phyloP scores from a whole-genome alignment of 2,888 invertebrate genomes.

The Limnephilus rhombicus region DNA sequence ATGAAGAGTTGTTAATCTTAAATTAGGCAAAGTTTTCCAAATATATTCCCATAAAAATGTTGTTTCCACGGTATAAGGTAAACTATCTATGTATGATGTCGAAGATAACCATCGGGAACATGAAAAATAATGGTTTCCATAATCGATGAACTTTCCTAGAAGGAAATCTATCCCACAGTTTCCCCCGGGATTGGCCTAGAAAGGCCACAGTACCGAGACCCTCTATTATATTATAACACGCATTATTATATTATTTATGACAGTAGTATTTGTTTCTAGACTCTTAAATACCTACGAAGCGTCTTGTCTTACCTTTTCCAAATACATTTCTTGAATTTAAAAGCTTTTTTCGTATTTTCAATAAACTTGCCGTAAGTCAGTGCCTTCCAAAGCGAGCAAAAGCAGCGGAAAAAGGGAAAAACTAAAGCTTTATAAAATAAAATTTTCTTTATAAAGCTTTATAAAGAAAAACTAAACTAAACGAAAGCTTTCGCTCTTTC shows the following conservation, averaged over 20 bases:
- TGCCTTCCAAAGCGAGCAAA: not conserved
- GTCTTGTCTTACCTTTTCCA: not conserved
- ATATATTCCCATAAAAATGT: not conserved
- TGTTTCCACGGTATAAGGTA: too few species aligned
- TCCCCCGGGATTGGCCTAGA: not conserved
- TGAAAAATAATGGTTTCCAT: not conserved
- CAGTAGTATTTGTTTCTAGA: not conserved
- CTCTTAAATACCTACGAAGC: not conserved
- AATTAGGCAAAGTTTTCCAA: not conserved
- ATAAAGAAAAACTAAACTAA: too few species aligned
- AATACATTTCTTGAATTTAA: not conserved
- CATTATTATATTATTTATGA: not conserved
- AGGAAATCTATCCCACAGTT: not conserved
- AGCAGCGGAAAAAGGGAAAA: too few species aligned
- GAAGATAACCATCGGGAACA: not conserved
- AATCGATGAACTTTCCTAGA: not conserved
- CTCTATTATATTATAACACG: not conserved
- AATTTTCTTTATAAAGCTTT: too few species aligned
- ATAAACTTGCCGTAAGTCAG: not conserved
- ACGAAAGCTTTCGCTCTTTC: too few species aligned
- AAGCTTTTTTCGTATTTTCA: not conserved
- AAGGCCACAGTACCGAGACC: not conserved
- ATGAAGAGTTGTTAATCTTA: too few species aligned
- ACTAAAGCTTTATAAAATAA: too few species aligned
- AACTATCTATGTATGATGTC: not conserved